A percentile compares a stretch with the other conserved stretches of the same genome.
phyloP scores from a whole-genome alignment of 2,797 vertebrate species.

The Nothura maculosa region DNA sequence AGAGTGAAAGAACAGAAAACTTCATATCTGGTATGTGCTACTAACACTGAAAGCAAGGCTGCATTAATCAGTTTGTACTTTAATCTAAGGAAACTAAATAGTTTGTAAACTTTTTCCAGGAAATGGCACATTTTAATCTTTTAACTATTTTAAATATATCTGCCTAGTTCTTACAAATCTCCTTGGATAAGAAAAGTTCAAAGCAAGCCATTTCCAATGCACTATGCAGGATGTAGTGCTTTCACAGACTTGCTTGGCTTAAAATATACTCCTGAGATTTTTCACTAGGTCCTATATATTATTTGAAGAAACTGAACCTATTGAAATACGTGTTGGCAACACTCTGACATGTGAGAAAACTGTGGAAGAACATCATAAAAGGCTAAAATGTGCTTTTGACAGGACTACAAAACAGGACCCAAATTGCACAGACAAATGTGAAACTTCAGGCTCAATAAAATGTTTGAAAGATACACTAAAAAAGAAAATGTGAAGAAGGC shows the following conservation, averaged over 20 bases:
- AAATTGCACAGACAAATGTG: not conserved
- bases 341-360: not conserved
- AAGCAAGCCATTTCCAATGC: not conserved
- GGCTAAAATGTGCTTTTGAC: not conserved
- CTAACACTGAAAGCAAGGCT: not conserved
- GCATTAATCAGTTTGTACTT: not conserved
- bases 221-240: not conserved
- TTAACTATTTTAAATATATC: not conserved
- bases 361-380: not conserved
- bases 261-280: not conserved
- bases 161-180: not conserved
- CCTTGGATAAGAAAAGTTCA: not conserved
- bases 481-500: not conserved
- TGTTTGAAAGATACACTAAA: not conserved
- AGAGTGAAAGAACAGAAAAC: not conserved
- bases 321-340: not conserved
- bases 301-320: not conserved
- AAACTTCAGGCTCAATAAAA: not conserved
- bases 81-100: not conserved
- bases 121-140: not conserved
- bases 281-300: not conserved
- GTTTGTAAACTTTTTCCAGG: not conserved
- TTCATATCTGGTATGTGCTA: not conserved
- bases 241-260: not conserved
- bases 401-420: not conserved